These are phyloP conservation scores for Phanerotoma sp. DNA, from an alignment of 2,888 invertebrate species.

Conservation along the genomic window DNA sequence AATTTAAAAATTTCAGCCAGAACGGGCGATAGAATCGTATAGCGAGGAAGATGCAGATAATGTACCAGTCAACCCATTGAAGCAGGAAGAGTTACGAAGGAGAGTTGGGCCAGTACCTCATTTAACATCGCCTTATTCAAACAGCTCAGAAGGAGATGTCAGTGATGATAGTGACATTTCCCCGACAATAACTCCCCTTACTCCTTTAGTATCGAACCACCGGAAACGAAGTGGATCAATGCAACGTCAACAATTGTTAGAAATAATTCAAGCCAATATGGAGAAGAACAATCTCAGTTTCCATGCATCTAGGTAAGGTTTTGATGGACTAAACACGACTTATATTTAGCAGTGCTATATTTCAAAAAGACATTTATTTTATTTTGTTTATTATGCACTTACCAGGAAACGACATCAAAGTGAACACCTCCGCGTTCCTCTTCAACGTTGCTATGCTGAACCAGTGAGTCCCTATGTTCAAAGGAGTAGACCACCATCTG, in stretches of 20 bases:
- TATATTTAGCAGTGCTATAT: neutral
- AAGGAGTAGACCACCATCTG: conserved; percentile 36
- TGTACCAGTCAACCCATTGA: conserved; percentile 43
- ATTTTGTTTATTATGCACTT: conserved; percentile 5
- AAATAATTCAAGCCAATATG: conserved; percentile 89
- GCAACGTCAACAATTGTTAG: conserved; percentile 79
- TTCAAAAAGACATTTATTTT: neutral
- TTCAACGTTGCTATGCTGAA: conserved; percentile 42
- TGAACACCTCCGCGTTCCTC: conserved; percentile 47
- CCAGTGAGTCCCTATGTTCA: conserved; percentile 37
- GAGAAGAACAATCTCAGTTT: conserved; percentile 86
- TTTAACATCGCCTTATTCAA: conserved; percentile 52
- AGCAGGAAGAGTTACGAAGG: conserved; percentile 52
- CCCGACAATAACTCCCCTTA: conserved; percentile 50
- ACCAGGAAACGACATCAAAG: conserved; percentile 52
- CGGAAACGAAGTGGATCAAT: conserved; percentile 72
- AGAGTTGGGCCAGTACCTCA: conserved; percentile 52
- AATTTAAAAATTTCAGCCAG: conserved; percentile 56
- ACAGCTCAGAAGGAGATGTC: conserved; percentile 53
- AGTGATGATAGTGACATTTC: conserved; percentile 52
- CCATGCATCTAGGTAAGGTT: conserved; percentile 73
- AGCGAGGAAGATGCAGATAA: conserved; percentile 55
- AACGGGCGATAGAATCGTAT: conserved; percentile 59
- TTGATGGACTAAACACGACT: neutral
- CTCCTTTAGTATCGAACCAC: conserved; percentile 58